Evolutionary conservation across 1,140 invertebrate genomes (phyloP), one percentile per base, ranked within the genome.

Genomic region (Panagrolaimus sp.): DNA sequence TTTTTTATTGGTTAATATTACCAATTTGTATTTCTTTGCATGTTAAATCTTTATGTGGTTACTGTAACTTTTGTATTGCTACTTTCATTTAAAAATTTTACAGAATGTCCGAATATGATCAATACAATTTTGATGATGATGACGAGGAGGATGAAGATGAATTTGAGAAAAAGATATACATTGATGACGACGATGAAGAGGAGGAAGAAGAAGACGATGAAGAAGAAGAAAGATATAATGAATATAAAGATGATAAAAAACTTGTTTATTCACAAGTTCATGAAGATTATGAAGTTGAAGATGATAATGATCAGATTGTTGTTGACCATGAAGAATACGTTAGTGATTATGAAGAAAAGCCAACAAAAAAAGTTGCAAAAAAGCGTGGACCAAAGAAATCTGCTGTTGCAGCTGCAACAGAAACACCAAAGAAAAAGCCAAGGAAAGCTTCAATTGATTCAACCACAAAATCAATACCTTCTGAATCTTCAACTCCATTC

Each of bases 141-240:
- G 52, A 58, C 52, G 8, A 24, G 3, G 52, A 58, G 1, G 52
- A 58, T 1, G 52, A 58, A 58, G 52, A 58, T 1, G 28, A 21
- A 21, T 21, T 58, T 28, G 21, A 58, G 17, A 58, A 58, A 28
- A 58, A 58, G 52, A 58, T 58, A 12, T 58, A 58, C 52, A 21
- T 58, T 38, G 32, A 38, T 7, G 32, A 38, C 7, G 32, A 38
- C 52, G 21, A 21, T 28, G 52, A 58, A 4, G 52, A n/a, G 17
- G 28, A 58, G 21, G 52, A 58, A 5, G 3, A n/a, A 15, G 15
- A n/a, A 15, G 47, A 38, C 32, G 32, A 38, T 38, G 32, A 38
- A 38, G 32, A 38, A 7, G 32, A 38, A 38, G 32, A 38, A 38
- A 7, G 32, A 38, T 2, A 38, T 4, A 38, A 38, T 38, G 32